These are phyloP conservation scores for Ceriagrion tenellum DNA, from an alignment of 2,888 invertebrate species.

Conservation along the genomic window DNA sequence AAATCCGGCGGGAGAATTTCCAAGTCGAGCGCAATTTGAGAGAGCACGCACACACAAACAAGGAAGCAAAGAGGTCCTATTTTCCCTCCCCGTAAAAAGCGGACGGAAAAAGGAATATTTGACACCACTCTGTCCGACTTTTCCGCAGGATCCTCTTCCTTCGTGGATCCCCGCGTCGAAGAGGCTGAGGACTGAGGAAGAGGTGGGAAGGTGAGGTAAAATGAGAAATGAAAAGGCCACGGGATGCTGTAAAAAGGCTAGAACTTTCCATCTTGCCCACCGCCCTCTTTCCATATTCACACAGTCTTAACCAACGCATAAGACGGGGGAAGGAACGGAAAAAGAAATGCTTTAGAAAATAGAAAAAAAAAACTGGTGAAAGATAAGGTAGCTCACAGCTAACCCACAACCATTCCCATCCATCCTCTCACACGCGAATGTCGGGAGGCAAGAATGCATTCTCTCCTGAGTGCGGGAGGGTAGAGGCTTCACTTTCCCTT, in stretches of 20 bases:
- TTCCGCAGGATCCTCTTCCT: background rate
- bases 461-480: background rate
- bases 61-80: background rate
- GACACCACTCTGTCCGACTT: constrained; percentile 39
- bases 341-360: background rate
- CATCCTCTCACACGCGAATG: background rate
- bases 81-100: background rate
- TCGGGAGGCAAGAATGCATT: background rate
- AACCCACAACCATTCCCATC: background rate
- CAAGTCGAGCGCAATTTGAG: background rate
- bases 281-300: background rate
- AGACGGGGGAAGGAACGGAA: background rate
- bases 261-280: background rate
- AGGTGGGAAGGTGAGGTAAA: background rate
- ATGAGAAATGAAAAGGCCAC: background rate
- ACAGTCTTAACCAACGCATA: background rate
- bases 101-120: background rate
- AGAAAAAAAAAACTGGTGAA: background rate
- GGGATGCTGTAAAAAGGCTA: background rate
- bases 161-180: background rate
- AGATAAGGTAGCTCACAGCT: background rate
- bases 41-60: background rate
- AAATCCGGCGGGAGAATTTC: background rate
- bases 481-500: background rate
- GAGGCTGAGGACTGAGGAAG: background rate